These are phyloP conservation scores for Poeciliopsis occidentalis DNA, from an alignment of 2,113 vertebrate species.

Conservation along the genomic window DNA sequence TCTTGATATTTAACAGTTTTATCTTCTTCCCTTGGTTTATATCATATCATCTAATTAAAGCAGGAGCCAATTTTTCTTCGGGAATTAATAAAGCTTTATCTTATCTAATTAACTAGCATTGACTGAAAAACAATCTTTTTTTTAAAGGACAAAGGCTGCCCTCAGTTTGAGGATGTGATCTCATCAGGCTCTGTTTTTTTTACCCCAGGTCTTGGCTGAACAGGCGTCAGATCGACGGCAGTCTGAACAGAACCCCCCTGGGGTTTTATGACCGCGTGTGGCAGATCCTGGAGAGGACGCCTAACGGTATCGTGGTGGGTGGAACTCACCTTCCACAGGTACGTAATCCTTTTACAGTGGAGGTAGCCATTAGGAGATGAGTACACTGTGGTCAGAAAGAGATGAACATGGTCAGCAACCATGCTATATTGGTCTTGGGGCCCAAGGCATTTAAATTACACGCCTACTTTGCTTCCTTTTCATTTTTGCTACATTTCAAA, in stretches of 20 bases:
- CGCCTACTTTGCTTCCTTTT: too few species aligned
- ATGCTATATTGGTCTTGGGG: too few species aligned
- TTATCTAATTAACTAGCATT: conserved; percentile 39
- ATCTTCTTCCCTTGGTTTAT: conserved; percentile 32
- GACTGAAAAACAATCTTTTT: conserved; percentile 32
- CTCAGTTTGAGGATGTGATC: neutral
- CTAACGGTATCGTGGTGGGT: conserved; percentile 87
- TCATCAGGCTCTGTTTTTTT: conserved; percentile 2
- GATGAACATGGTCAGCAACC: too few species aligned
- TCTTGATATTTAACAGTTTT: conserved; percentile 48
- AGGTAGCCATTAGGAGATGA: neutral
- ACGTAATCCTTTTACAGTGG: conserved; percentile 28
- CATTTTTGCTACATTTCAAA: too few species aligned
- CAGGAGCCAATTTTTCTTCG: conserved; percentile 29
- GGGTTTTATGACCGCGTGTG: conserved; percentile 96
- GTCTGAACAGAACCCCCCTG: conserved; percentile 90
- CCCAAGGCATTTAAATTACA: too few species aligned
- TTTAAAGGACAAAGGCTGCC: neutral
- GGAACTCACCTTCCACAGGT: conserved; percentile 93
- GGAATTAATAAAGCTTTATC: conserved; percentile 45
- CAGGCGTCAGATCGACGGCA: conserved; percentile 92
- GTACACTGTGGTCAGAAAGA: neutral
- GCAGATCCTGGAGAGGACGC: conserved; percentile 96
- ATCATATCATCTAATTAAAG: conserved; percentile 40
- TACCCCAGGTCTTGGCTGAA: conserved; percentile 88